Percentiles rank a stretch among this genome's conserved stretches.
phyloP scores from a whole-genome alignment of 2,113 vertebrate species.

The Clupea harengus region DNA sequence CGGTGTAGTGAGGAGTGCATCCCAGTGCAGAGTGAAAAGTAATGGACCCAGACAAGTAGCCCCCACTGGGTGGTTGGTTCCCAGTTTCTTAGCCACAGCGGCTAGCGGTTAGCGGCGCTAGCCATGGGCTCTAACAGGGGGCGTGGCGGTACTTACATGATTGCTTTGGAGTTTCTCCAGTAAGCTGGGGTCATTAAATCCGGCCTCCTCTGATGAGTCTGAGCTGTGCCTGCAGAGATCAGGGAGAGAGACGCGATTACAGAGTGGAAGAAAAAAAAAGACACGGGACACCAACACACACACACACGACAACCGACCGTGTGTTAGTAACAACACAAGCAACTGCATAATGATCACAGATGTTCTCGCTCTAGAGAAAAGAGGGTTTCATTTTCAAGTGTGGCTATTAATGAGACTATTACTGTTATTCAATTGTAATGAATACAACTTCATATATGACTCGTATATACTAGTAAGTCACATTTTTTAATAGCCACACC shows the following conservation, averaged over 20 bases:
- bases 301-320: background rate
- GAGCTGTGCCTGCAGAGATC: conserved; percentile 77
- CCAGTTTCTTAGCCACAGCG: background rate
- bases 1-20: background rate
- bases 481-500: too few relatives aligned
- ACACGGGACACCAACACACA: background rate
- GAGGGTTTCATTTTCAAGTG: too few relatives aligned
- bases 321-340: background rate
- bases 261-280: background rate
- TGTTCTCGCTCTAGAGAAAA: background rate
- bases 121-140: background rate
- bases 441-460: too few relatives aligned
- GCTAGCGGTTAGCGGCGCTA: background rate
- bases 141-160: conserved; percentile 82
- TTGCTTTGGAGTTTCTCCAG: conserved; percentile 95
- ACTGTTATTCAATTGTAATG: too few relatives aligned
- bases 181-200: conserved; percentile 87
- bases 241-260: conserved; percentile 21
- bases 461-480: too few relatives aligned
- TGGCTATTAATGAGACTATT: too few relatives aligned
- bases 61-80: background rate
- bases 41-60: background rate
- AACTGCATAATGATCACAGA: background rate
- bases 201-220: conserved; percentile 80
- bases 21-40: background rate